Evolutionary conservation across 2,113 vertebrate species (phyloP).

Genomic region (Coturnix japonica): DNA sequence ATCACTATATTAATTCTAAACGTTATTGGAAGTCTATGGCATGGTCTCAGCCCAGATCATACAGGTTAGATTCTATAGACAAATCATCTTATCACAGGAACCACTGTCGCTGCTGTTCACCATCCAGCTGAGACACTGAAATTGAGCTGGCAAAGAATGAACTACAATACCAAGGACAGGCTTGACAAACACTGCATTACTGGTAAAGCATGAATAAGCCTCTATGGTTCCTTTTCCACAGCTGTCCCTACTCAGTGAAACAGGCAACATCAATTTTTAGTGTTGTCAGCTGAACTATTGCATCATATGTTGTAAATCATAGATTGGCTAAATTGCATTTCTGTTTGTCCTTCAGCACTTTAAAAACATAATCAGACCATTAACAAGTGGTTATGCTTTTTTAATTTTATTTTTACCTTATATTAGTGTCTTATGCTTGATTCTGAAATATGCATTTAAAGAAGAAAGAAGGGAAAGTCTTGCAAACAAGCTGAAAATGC

Average conservation of each 20-base stretch:
- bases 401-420: neutral
- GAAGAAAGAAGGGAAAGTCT: neutral
- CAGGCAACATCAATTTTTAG: neutral
- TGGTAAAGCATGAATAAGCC: neutral
- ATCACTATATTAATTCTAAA: neutral
- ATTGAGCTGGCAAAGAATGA: neutral
- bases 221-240: neutral
- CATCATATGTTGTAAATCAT: conserved; percentile 15
- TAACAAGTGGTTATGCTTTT: neutral
- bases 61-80: neutral
- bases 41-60: neutral
- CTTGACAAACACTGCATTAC: neutral
- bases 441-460: neutral
- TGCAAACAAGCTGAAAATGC: neutral
- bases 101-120: neutral
- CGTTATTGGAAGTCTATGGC: neutral
- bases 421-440: neutral
- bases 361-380: neutral
- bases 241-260: neutral
- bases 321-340: conserved; percentile 10
- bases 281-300: neutral
- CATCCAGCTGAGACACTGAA: neutral
- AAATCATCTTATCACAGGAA: neutral
- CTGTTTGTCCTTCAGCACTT: conserved; percentile 3
- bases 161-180: neutral